Evolutionary conservation across 2,797 vertebrate species (phyloP).

Genomic region (Notolabrus celidotus): DNA sequence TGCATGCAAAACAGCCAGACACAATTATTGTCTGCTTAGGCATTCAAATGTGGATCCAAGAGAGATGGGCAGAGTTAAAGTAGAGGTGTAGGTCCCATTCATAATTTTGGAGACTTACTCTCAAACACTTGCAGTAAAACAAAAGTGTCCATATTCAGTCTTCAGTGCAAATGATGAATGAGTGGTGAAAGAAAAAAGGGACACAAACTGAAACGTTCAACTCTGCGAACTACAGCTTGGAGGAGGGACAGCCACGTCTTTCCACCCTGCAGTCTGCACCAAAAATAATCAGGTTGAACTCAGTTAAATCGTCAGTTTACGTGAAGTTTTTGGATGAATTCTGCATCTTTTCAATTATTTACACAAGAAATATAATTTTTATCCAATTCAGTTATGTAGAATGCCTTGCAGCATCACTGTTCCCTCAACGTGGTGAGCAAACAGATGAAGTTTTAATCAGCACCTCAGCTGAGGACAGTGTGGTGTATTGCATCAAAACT

Average conservation of each 20-base stretch:
- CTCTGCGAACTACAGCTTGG: neutral
- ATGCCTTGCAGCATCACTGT: neutral
- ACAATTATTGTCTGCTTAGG: constrained; percentile 24
- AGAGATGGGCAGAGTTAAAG: too few relatives aligned
- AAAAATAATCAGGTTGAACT: constrained; percentile 5
- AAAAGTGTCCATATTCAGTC: too few relatives aligned
- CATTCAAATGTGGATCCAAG: constrained; percentile 17
- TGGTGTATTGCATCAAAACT: constrained; percentile 12
- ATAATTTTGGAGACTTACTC: neutral
- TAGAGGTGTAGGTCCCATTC: too few relatives aligned
- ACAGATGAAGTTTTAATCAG: constrained; percentile 36
- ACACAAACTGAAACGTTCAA: neutral
- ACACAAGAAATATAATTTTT: neutral
- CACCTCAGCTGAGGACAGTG: constrained; percentile 21
- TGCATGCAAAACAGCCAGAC: constrained; percentile 40
- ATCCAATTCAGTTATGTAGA: constrained; percentile 31
- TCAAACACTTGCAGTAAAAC: neutral
- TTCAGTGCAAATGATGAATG: neutral
- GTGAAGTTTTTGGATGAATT: neutral
- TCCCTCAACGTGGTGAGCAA: constrained; percentile 10
- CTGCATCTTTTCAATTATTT: constrained; percentile 5
- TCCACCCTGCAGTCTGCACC: neutral
- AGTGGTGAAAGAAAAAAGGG: too few relatives aligned
- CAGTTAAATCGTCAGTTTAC: neutral
- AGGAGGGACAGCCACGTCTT: neutral